Evolutionary conservation across 2,113 vertebrate species (phyloP).

Genomic region (Alces alces): DNA sequence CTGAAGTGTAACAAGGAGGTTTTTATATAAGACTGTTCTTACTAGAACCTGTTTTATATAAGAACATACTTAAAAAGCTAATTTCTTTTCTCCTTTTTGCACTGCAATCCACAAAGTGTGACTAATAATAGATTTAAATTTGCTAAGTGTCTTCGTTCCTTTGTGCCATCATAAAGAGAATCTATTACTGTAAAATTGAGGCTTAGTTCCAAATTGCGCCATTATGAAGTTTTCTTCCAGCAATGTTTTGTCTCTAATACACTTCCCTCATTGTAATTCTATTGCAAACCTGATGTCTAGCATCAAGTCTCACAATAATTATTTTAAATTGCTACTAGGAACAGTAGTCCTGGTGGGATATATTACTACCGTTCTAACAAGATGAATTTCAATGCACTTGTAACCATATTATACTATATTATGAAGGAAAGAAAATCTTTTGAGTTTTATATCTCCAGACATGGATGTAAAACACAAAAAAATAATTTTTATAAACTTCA

Average conservation of each 20-base stretch:
- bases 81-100: slow-evolving; percentile 84
- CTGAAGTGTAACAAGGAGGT: slow-evolving; percentile 72
- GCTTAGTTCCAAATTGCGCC: slow-evolving; percentile 89
- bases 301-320: slow-evolving; percentile 97
- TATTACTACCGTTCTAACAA: slow-evolving; percentile 94
- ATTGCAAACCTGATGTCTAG: slow-evolving; percentile 92
- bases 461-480: slow-evolving; percentile 73
- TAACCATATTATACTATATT: slow-evolving; percentile 86
- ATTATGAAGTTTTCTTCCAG: slow-evolving; percentile 91
- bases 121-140: slow-evolving; percentile 91
- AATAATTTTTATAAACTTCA: slow-evolving; percentile 76
- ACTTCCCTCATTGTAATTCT: slow-evolving; percentile 93
- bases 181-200: slow-evolving; percentile 91
- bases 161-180: slow-evolving; percentile 89
- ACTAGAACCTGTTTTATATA: slow-evolving; percentile 82
- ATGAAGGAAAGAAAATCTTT: slow-evolving; percentile 83
- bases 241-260: slow-evolving; percentile 90
- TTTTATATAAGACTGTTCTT: slow-evolving; percentile 76
- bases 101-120: slow-evolving; percentile 83
- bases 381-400: slow-evolving; percentile 91
- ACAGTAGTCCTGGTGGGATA: slow-evolving; percentile 95
- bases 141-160: slow-evolving; percentile 89
- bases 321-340: slow-evolving; percentile 98
- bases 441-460: slow-evolving; percentile 78
- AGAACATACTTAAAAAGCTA: slow-evolving; percentile 83